Evolutionary conservation across 2,797 vertebrate species (phyloP), one percentile per base, ranked within the genome.

Genomic region (Schizothorax lantsangensis): DNA sequence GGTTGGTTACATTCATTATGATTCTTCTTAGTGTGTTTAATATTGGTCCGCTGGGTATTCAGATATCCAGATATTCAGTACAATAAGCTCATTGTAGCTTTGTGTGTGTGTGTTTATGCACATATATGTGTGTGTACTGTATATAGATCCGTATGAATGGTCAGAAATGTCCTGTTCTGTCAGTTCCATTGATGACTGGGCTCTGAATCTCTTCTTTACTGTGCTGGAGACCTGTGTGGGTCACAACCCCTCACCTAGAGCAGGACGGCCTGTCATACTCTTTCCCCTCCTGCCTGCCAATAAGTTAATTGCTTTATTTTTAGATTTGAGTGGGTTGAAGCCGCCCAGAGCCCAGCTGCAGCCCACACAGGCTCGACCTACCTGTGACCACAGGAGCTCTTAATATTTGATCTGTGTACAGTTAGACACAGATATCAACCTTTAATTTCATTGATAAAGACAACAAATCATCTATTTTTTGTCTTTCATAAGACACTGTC

Each of bases 301-400:
- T 93, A 94, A 95, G 93, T 95, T 95, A 96, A 96, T 95, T 95
- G 93, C 93, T 94, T 91, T 94, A 93, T 95, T 95, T 96, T 94
- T 90, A 89, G 90, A 86, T 64, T 79, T 81, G 54, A 80, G 73
- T 86, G 84, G 45, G 68, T 83, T 71, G n/a, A 89, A 79, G 77
- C 54, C n/a, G 19, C 23, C 47, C 81, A 77, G 77, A 86, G 45
- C 78, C 73, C 86, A 80, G 80, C 82, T 86, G 84, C 68, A 88
- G 80, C 86, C 81, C 40, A 84, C 33, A 84, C 68, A 86, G 80
- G 83, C 64, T 62, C 89, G 38, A 72, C 6, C 19, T 82, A 84
- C 21, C 79, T 90, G 75, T 86, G 62, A 84, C 57, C 47, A 77
- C 57, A 71, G 49, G 84, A 38, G 59, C 69, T 36, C 47, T 36